Conservation (phyloP, 2,888 invertebrate genomes). For the Escarpia spicata region DNA sequence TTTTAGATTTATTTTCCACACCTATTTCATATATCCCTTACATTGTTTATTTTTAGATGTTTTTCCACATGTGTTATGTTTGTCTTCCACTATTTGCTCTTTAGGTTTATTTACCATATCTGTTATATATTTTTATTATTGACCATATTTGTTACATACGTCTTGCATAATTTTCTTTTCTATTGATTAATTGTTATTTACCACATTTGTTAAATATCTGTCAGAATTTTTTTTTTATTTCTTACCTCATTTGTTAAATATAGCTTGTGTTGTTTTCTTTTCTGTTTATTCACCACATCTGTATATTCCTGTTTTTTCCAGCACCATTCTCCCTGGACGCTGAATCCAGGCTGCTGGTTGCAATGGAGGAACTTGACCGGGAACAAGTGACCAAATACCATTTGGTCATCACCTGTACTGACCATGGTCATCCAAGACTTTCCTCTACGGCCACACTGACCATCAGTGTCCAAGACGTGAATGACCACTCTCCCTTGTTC, state of each 20-base stretch:
- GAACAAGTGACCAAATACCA: background rate
- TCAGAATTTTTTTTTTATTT: too few relatives aligned
- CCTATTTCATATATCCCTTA: too few relatives aligned
- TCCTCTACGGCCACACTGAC: conserved; percentile 1
- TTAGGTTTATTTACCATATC: too few relatives aligned
- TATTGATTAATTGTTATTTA: too few relatives aligned
- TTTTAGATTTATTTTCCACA: background rate
- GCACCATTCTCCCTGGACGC: background rate
- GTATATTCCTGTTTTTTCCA: background rate
- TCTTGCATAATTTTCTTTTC: too few relatives aligned
- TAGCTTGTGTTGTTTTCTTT: background rate
- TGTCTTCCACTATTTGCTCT: too few relatives aligned
- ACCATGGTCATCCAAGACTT: background rate
- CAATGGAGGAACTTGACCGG: background rate
- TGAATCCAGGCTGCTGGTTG: background rate
- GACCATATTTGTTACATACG: too few relatives aligned
- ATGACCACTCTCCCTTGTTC: background rate
- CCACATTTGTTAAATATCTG: too few relatives aligned
- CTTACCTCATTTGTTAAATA: background rate
- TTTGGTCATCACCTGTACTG: background rate
- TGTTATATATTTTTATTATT: too few relatives aligned
- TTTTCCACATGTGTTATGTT: too few relatives aligned
- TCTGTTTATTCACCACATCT: background rate
- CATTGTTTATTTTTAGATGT: too few relatives aligned
- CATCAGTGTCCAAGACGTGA: background rate